A percentile compares a stretch with the other conserved stretches of the same genome.
These are phyloP conservation scores for Dufourea novaeangliae DNA, from an alignment of 1,140 invertebrate species.

Conservation along the genomic window DNA sequence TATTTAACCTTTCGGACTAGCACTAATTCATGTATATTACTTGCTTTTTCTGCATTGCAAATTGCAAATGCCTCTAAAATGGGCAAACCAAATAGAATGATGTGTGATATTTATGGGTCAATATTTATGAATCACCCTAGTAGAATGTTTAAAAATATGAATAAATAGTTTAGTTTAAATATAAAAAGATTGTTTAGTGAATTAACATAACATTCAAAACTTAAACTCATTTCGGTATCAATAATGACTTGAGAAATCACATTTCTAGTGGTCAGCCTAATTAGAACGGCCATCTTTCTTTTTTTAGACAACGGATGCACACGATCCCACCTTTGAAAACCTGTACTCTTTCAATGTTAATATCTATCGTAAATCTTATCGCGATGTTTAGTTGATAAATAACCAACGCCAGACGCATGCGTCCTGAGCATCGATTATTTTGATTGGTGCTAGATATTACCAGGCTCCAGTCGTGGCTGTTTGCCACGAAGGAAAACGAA, in stretches of 20 bases:
- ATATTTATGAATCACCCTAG: too few species aligned
- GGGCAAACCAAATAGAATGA: too few species aligned
- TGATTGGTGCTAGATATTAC: conserved; percentile 59
- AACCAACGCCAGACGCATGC: conserved; percentile 54
- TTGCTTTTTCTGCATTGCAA: too few species aligned
- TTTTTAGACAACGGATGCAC: background rate
- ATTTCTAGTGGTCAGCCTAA: background rate
- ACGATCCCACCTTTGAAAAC: background rate
- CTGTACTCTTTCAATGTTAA: conserved; percentile 35
- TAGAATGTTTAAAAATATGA: too few species aligned
- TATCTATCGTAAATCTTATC: conserved; percentile 47
- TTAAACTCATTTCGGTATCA: background rate
- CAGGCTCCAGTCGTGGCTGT: conserved; percentile 49
- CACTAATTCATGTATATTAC: too few species aligned
- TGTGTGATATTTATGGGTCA: too few species aligned
- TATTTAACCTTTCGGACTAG: too few species aligned
- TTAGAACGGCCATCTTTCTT: background rate
- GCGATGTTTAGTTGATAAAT: conserved; percentile 55
- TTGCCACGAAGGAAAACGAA: conserved; percentile 57
- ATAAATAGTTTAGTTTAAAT: too few species aligned
- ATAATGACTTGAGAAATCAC: background rate
- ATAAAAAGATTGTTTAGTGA: too few species aligned
- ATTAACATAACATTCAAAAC: too few species aligned
- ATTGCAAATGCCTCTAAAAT: too few species aligned
- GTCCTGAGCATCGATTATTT: conserved; percentile 62